Conservation (phyloP, 2,888 invertebrate species). For the Epistrophella euchroma region DNA sequence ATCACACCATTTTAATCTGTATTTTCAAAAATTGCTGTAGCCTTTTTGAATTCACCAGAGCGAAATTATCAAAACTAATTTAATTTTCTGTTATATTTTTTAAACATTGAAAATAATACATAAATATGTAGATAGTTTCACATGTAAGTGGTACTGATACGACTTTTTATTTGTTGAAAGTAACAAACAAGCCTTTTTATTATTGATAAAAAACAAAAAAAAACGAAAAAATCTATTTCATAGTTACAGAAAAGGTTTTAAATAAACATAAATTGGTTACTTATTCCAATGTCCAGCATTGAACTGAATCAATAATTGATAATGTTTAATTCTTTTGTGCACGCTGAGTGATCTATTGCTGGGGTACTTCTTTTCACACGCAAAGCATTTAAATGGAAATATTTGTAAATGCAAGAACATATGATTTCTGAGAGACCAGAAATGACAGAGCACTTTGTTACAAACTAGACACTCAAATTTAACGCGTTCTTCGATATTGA, state of each 20-base stretch:
- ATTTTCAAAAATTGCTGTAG: too few relatives aligned
- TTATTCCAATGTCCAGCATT: constrained; percentile 33
- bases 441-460: constrained; percentile 15
- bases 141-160: neutral
- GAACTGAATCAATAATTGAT: neutral
- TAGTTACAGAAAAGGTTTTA: neutral
- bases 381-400: constrained; percentile 3
- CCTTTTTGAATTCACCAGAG: too few relatives aligned
- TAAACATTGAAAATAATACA: too few relatives aligned
- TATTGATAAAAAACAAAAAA: neutral
- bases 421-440: constrained; percentile 15
- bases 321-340: neutral
- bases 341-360: neutral
- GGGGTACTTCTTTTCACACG: constrained; percentile 13
- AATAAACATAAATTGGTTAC: neutral
- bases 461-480: constrained; percentile 4
- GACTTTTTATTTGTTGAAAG: neutral
- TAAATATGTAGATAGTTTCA: too few relatives aligned
- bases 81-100: too few relatives aligned
- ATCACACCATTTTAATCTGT: too few relatives aligned
- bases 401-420: constrained; percentile 6
- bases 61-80: too few relatives aligned
- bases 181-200: constrained; percentile 2
- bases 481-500: neutral
- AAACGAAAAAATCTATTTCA: neutral